phyloP scores from a whole-genome alignment of 2,888 invertebrate genomes.

The Scaptomyza reducta region DNA sequence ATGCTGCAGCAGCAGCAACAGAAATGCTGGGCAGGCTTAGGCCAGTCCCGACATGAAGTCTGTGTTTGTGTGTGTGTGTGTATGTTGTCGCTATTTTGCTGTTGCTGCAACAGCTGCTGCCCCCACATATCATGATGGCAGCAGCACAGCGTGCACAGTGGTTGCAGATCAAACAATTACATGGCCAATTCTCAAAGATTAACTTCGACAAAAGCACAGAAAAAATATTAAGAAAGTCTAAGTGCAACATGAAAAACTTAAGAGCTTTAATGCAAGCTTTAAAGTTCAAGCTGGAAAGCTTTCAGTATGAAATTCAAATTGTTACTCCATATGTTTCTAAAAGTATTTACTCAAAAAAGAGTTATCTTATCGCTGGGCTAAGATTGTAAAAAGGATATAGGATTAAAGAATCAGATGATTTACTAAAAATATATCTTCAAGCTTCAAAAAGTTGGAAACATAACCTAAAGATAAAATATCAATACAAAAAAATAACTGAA shows the following conservation, averaged over 20 bases:
- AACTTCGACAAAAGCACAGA: not conserved
- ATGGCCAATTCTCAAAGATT: constrained; percentile 1
- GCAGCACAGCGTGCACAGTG: constrained; percentile 54
- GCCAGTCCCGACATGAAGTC: constrained; percentile 48
- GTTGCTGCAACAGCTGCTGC: constrained; percentile 46
- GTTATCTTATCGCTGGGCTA: too few species aligned
- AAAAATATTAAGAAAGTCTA: not conserved
- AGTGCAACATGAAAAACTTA: not conserved
- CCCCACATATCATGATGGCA: constrained; percentile 53
- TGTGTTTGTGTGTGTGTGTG: constrained; percentile 11
- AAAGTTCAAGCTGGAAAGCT: not conserved
- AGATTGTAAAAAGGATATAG: too few species aligned
- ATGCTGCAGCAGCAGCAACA: constrained; percentile 27
- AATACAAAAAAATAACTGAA: too few species aligned
- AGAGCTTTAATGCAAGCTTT: not conserved
- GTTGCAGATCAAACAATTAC: constrained; percentile 17
- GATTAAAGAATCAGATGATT: too few species aligned
- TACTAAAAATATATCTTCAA: too few species aligned
- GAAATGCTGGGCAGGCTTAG: constrained; percentile 51
- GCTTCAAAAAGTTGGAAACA: too few species aligned
- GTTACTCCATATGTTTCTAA: too few species aligned
- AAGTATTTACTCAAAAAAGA: too few species aligned
- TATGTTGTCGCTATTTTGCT: constrained; percentile 7
- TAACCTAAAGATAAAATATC: too few species aligned
- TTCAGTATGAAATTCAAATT: too few species aligned